Evolutionary conservation across 2,888 invertebrate genomes (phyloP).

Genomic region (Erebia aethiops): DNA sequence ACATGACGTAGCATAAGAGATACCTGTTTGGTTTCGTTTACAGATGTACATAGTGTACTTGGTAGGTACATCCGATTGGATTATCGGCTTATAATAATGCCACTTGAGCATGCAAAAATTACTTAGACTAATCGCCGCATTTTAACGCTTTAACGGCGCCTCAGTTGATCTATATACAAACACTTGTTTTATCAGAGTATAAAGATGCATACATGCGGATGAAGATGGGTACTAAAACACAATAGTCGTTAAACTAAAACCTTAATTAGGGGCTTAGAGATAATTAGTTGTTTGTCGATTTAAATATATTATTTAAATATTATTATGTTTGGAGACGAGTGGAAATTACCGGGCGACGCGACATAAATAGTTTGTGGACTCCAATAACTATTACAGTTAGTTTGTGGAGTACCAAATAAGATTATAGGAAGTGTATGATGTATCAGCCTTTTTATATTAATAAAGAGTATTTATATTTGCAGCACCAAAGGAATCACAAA

Average conservation of each 20-base stretch:
- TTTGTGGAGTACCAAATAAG: no score
- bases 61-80: no score
- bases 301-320: constrained; percentile 45
- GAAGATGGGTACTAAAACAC: constrained; percentile 42
- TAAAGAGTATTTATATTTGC: no score
- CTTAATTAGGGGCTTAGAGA: constrained; percentile 41
- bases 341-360: constrained; percentile 53
- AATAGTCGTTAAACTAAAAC: constrained; percentile 46
- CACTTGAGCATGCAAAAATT: not conserved
- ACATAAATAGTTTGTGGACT: not conserved
- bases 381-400: no score
- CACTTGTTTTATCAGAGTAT: constrained; percentile 48
- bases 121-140: not conserved
- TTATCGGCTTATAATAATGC: not conserved
- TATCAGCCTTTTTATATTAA: no score
- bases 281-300: constrained; percentile 48
- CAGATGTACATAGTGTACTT: no score
- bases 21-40: no score
- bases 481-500: no score
- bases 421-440: no score
- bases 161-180: constrained; percentile 45
- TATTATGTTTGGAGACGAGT: constrained; percentile 50
- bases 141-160: constrained; percentile 47
- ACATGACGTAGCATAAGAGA: no score
- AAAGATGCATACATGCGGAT: constrained; percentile 34